phyloP scores from a whole-genome alignment of 2,888 invertebrate genomes.

The Ectobius pallidus region DNA sequence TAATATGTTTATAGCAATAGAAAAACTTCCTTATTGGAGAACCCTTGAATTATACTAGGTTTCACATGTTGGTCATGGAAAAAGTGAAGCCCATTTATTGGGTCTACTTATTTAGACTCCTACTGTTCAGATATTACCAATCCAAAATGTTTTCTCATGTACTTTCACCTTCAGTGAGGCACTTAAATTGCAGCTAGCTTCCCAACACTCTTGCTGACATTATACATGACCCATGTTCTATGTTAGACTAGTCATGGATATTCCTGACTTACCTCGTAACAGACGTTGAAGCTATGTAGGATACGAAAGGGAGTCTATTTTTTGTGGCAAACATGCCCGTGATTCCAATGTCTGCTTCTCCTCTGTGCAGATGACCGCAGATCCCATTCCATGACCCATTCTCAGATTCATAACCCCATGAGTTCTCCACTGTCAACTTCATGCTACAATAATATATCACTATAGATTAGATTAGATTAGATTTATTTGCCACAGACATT shows the following conservation, averaged over 20 bases:
- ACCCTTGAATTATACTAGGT: too few species aligned
- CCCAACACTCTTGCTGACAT: too few species aligned
- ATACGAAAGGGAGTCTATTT: conserved; percentile 54
- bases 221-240: not conserved
- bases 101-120: not conserved
- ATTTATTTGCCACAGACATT: too few species aligned
- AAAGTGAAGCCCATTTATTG: too few species aligned
- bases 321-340: conserved; percentile 48
- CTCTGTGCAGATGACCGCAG: conserved; percentile 63
- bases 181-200: too few species aligned
- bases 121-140: not conserved
- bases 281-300: conserved; percentile 63
- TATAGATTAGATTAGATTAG: too few species aligned
- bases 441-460: too few species aligned
- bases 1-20: too few species aligned
- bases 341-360: conserved; percentile 59
- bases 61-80: too few species aligned
- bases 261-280: conserved; percentile 54
- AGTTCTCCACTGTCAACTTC: conserved; percentile 58
- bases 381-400: conserved; percentile 65
- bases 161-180: not conserved
- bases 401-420: conserved; percentile 55
- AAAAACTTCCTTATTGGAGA: too few species aligned
- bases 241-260: not conserved
- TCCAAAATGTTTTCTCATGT: not conserved